Conservation (phyloP, 2,888 invertebrate species). For the Thalpophila matura region DNA sequence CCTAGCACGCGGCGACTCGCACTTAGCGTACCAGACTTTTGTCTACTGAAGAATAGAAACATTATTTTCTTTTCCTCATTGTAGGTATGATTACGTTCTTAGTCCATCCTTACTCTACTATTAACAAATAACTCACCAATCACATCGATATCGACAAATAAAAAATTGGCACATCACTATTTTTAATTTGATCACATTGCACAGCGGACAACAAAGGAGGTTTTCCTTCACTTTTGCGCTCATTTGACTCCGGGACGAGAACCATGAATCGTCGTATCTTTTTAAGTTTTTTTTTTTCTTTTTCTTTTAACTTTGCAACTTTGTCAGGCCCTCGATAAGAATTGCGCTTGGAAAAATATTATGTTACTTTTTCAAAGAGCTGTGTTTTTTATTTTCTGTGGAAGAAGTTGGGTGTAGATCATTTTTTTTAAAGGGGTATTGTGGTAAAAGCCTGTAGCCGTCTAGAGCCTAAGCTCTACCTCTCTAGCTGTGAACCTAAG, state of each 20-base stretch:
- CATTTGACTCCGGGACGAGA: slow-evolving; percentile 42
- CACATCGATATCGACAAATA: slow-evolving; percentile 17
- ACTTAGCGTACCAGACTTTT: too few species aligned
- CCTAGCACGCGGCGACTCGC: too few species aligned
- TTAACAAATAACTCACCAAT: too few species aligned
- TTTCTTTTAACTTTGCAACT: slow-evolving; percentile 50
- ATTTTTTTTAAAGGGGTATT: too few species aligned
- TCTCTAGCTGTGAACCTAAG: too few species aligned
- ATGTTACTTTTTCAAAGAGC: slow-evolving; percentile 25
- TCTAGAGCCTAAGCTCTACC: too few species aligned
- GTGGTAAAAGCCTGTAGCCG: too few species aligned
- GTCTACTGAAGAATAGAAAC: too few species aligned
- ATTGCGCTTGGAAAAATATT: slow-evolving; percentile 48
- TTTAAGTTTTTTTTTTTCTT: slow-evolving; percentile 32
- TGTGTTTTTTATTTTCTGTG: slow-evolving; percentile 20
- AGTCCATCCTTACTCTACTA: too few species aligned
- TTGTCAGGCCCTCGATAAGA: slow-evolving; percentile 54
- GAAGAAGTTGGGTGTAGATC: too few species aligned
- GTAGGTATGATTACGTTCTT: too few species aligned
- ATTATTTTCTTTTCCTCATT: too few species aligned
- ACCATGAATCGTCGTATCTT: slow-evolving; percentile 57
- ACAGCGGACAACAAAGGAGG: slow-evolving; percentile 53
- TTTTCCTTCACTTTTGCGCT: slow-evolving; percentile 53
- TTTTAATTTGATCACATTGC: slow-evolving; percentile 61
- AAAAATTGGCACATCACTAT: slow-evolving; percentile 39